Evolutionary conservation across 2,113 vertebrate genomes (phyloP), one percentile per base, ranked within the genome.

Genomic region (Panthera uncia): DNA sequence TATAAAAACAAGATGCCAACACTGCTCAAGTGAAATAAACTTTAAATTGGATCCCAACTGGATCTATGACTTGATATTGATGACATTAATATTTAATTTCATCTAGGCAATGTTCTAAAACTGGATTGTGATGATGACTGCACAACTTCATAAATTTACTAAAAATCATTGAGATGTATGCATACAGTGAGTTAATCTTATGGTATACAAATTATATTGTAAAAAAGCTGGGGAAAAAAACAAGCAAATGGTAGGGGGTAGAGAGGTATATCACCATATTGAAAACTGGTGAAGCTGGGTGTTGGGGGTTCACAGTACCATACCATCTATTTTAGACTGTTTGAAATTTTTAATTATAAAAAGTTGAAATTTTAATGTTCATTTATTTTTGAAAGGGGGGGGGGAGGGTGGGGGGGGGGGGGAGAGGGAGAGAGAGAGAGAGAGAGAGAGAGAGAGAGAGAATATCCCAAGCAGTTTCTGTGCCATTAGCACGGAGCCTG

Each of bases 281-380:
- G 36, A 63, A 50, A 76, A 55, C 5, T 66, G 38, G 25, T 36
- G 55, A 92, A 23, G 36, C 7, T 71, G 57, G n/a, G 21, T 7
- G 23, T 76, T 6, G 2, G 27, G 14, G 36, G 4, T 48, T 63
- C 25, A 4, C 33, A 78, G 63, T 2, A 63, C 29, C 90, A 31
- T 7, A 52, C 27, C 16, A n/a, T 23, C 66, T 52, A 82, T 5
- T 89, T 81, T 73, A 65, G 33, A 41, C 7, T 89, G 23, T 48
- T 50, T 91, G 25, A 94, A 91, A 68, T 66, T 71, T 86, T 86
- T 41, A 85, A 79, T 86, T 87, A 57, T 57, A 41, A 78, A 85
- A 95, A 50, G 36, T 33, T 61, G 45, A 85, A 88, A 82, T 71
- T 38, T 82, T 87, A 31, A 55, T 7, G 1, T 57, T 57, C 21